A percentile compares a stretch with the other conserved stretches of the same genome.
phyloP scores from a whole-genome alignment of 1,140 invertebrate genomes.

The Macrobrachium nipponense region DNA sequence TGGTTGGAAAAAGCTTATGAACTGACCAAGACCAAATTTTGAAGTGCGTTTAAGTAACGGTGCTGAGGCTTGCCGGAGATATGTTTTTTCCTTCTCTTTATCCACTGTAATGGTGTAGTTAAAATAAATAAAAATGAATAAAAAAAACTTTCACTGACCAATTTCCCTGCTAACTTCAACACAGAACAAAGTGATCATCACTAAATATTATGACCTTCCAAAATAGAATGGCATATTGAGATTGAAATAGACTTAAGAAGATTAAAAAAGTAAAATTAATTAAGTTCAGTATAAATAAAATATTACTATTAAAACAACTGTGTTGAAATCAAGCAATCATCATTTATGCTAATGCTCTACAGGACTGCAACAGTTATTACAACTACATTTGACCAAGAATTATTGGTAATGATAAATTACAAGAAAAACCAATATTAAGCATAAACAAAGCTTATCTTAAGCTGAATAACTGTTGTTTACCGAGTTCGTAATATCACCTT shows the following conservation, averaged over 20 bases:
- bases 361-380: too few relatives aligned
- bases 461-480: too few relatives aligned
- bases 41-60: conserved; percentile 90
- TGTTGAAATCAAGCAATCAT: neutral
- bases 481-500: too few relatives aligned
- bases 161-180: neutral
- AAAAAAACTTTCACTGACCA: neutral
- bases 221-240: neutral
- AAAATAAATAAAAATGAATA: conserved; percentile 29
- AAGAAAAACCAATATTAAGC: too few relatives aligned
- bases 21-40: conserved; percentile 89
- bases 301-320: neutral
- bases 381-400: too few relatives aligned
- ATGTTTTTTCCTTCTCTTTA: conserved; percentile 89
- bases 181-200: neutral
- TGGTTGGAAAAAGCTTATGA: conserved; percentile 75
- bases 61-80: conserved; percentile 88
- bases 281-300: neutral
- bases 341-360: too few relatives aligned
- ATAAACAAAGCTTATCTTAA: too few relatives aligned
- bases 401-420: too few relatives aligned
- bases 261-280: neutral
- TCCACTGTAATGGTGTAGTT: conserved; percentile 55
- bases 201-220: neutral
- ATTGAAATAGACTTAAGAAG: neutral